Evolutionary conservation across 2,113 vertebrate genomes (phyloP).

Genomic region (Myrmecobius fasciatus): DNA sequence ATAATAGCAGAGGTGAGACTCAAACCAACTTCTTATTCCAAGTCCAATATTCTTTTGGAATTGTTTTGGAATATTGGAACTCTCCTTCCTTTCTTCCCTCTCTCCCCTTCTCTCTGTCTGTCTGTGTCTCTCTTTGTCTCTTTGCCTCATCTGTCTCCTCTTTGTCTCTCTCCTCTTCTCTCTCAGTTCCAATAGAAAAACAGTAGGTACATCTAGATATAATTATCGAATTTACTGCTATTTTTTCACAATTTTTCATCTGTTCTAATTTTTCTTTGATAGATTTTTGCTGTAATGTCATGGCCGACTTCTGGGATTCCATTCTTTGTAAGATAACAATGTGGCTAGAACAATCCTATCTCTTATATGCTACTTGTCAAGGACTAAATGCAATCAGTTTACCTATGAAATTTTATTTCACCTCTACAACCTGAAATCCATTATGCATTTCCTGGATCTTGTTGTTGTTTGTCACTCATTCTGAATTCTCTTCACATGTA

Average conservation of each 20-base stretch:
- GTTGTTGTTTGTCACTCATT: too few species aligned
- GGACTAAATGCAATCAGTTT: conserved; percentile 21
- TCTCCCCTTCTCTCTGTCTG: too few species aligned
- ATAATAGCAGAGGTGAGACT: not conserved
- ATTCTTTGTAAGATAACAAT: conserved; percentile 7
- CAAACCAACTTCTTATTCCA: not conserved
- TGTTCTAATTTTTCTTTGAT: conserved; percentile 11
- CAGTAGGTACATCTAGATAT: not conserved
- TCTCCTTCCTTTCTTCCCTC: too few species aligned
- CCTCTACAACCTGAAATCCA: not conserved
- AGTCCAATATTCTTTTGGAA: not conserved
- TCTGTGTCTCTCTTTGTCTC: not conserved
- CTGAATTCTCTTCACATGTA: not conserved
- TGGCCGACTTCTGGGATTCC: conserved; percentile 24
- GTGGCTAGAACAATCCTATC: not conserved
- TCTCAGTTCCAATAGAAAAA: not conserved
- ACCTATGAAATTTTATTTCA: conserved; percentile 38
- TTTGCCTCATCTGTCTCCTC: not conserved
- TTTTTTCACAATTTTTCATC: conserved; percentile 25
- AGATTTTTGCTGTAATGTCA: conserved; percentile 28
- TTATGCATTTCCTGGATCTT: not conserved
- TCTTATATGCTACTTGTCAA: not conserved
- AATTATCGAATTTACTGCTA: conserved; percentile 39
- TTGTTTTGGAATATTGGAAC: not conserved
- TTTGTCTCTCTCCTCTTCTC: not conserved